Conservation (phyloP, 1,140 invertebrate genomes). For the Aphis craccivora region DNA sequence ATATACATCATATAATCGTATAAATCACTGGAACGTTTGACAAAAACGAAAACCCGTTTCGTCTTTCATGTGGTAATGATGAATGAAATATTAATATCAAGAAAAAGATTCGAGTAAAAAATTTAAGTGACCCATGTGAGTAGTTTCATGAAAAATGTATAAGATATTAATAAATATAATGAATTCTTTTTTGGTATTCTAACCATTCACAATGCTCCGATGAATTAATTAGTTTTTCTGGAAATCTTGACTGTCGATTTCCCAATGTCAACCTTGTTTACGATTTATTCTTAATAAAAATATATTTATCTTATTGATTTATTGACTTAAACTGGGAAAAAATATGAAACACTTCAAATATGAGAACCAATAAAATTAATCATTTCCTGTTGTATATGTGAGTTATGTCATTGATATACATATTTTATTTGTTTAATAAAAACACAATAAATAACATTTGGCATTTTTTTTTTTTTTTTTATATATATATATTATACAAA, state of each 20-base stretch:
- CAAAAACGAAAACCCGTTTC: conserved; percentile 40
- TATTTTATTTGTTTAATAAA: conserved; percentile 9
- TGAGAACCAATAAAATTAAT: conserved; percentile 4
- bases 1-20: neutral
- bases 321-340: neutral
- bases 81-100: conserved; percentile 39
- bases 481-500: neutral
- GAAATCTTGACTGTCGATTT: conserved; percentile 24
- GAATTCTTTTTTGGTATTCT: neutral
- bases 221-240: conserved; percentile 43
- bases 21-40: neutral
- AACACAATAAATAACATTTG: neutral
- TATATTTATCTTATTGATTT: conserved; percentile 46
- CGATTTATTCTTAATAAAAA: conserved; percentile 40
- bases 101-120: neutral
- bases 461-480: neutral
- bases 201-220: neutral
- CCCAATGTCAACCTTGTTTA: neutral
- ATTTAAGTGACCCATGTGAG: conserved; percentile 9
- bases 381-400: neutral
- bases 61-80: conserved; percentile 55
- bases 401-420: neutral
- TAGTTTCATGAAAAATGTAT: conserved; percentile 50
- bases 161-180: conserved; percentile 32
- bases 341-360: conserved; percentile 17